Base-by-base conservation (phyloP, 2,113 vertebrate genomes). In the Archilochus colubris region DNA sequence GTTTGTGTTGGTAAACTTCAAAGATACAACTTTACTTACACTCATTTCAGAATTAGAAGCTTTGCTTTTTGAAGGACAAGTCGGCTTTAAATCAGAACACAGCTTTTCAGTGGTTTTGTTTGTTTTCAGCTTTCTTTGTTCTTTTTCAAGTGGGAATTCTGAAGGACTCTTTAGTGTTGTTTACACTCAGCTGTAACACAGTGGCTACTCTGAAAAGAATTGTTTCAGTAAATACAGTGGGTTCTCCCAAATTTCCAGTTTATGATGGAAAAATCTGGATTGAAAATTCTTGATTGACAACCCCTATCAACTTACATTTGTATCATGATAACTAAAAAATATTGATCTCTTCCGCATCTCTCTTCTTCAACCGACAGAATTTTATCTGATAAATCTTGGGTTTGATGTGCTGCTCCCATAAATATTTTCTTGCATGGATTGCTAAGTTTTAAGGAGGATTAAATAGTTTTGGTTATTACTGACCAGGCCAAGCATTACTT, bases 401-500 rank as follows among this genome's bases (percentile, higher is more conserved):
- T 55, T 86, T 81, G 68, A 38, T 89, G 53, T 89, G 53, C 38
- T 69, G 51, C 59, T 91, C 51, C 31, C 48, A 21, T 44, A 89
- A 79, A 58, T 78, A 72, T 19, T 70, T 88, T 53, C 86, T 83
- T 91, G 74, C 80, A 22, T 88, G 75, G 70, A 58, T 66, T 93
- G 67, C 43, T 59, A 48, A 89, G 78, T 14, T 82, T 91, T 89
- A 80, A 66, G 78, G 63, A 87, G 15, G 22, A 85, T 94, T 80
- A 92, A 79, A 73, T 80, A 57, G 15, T 73, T 92, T 69, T 73
- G 91, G 27, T 88, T 84, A 36, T 79, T 89, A 72, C 11, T 85
- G 70, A 28, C 51, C 63, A 80, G 91, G 33, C 44, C 69, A 91
- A 68, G 61, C 72, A 94, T 94, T 87, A n/a, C 81, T 85, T 94